Conservation (phyloP, 92 coral and sea anemone genomes). For the Palythoa caribaeorum region DNA sequence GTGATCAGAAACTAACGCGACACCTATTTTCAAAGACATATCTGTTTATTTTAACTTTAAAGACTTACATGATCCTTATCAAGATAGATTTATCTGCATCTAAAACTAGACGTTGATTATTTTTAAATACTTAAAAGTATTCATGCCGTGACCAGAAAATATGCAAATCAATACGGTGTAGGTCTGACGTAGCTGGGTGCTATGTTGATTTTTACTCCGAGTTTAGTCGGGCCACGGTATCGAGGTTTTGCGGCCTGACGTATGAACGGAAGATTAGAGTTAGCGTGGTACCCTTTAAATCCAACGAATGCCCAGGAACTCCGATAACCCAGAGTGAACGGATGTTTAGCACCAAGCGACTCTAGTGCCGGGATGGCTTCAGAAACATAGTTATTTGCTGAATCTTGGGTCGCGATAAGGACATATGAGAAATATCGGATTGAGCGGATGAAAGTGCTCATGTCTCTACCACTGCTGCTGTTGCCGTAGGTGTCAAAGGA, state of each 20-base stretch:
- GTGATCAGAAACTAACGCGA: too few species aligned
- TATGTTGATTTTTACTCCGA: constrained; percentile 40
- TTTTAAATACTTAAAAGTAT: too few species aligned
- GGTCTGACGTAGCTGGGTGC: background rate
- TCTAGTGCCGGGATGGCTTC: constrained; percentile 56
- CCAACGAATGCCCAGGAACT: constrained; percentile 75
- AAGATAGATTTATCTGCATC: too few species aligned
- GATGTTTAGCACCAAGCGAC: constrained; percentile 59
- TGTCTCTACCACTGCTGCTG: constrained; percentile 46
- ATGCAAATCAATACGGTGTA: too few species aligned
- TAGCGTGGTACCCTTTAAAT: constrained; percentile 31
- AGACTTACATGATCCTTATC: too few species aligned
- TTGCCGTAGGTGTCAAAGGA: constrained; percentile 67
- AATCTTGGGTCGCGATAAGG: constrained; percentile 62
- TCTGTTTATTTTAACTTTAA: too few species aligned
- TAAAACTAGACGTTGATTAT: too few species aligned
- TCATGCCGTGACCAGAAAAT: too few species aligned
- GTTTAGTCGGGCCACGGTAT: constrained; percentile 49
- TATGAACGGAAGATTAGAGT: constrained; percentile 54
- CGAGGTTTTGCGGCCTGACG: constrained; percentile 38
- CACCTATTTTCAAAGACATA: too few species aligned
- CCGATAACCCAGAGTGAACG: constrained; percentile 48
- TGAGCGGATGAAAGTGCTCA: constrained; percentile 53
- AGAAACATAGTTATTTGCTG: constrained; percentile 13
- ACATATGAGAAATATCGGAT: constrained; percentile 57